phyloP scores from a whole-genome alignment of 1,140 invertebrate species.

The Drosophila sulfurigaster region DNA sequence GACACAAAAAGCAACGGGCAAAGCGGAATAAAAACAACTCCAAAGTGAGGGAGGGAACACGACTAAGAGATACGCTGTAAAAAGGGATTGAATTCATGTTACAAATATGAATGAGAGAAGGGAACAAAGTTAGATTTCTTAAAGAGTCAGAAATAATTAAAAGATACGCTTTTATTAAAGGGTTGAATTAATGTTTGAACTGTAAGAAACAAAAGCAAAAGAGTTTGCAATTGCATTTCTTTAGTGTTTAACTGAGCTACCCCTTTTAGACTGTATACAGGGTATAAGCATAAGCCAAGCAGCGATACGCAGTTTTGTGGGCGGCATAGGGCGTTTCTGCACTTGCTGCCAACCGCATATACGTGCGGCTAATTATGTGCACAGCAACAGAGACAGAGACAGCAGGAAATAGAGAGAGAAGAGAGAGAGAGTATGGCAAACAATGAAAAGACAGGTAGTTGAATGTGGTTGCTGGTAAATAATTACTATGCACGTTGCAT shows the following conservation, averaged over 20 bases:
- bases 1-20: constrained; percentile 20
- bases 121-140: no score
- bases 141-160: no score
- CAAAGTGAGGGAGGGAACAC: neutral
- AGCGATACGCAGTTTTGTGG: constrained; percentile 45
- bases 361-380: constrained; percentile 74
- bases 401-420: neutral
- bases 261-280: neutral
- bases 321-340: constrained; percentile 44
- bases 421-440: constrained; percentile 38
- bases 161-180: no score
- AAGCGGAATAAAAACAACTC: constrained; percentile 35
- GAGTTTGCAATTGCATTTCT: neutral
- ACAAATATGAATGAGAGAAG: no score
- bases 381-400: constrained; percentile 29
- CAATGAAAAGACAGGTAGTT: constrained; percentile 46
- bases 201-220: no score
- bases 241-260: neutral
- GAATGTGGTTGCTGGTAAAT: constrained; percentile 38
- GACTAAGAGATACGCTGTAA: neutral
- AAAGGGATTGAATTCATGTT: no score
- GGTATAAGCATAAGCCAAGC: constrained; percentile 35
- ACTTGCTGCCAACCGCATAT: constrained; percentile 45
- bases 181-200: no score
- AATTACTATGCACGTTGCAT: constrained; percentile 53